Percentiles rank a stretch among this genome's conserved stretches.
These are phyloP conservation scores for Drosophila ficusphila DNA, from an alignment of 1,140 invertebrate species.

Conservation along the genomic window DNA sequence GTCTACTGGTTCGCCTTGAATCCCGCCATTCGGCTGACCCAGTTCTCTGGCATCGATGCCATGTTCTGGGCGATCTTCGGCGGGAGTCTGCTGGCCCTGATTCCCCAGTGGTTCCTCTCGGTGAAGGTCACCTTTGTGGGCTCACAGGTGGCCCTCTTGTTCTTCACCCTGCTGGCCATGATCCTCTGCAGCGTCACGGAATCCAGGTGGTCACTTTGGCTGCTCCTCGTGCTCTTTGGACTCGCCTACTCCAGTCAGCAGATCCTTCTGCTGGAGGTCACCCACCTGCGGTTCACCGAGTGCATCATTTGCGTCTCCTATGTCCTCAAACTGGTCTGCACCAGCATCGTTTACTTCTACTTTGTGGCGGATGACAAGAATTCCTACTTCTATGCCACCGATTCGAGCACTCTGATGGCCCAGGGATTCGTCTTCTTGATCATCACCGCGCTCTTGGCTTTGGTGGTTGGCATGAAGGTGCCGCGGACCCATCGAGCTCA, in stretches of 20 bases:
- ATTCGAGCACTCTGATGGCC: constrained; percentile 73
- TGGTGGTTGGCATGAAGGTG: constrained; percentile 78
- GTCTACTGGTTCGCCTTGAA: constrained; percentile 78
- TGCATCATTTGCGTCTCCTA: constrained; percentile 58
- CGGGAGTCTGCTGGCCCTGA: constrained; percentile 49
- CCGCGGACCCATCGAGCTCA: constrained; percentile 65
- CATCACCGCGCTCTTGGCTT: constrained; percentile 65
- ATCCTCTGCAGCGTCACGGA: constrained; percentile 63
- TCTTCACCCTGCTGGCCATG: constrained; percentile 65
- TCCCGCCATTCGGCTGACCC: constrained; percentile 50
- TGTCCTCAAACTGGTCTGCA: constrained; percentile 61
- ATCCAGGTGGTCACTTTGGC: constrained; percentile 64
- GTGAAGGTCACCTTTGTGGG: constrained; percentile 73
- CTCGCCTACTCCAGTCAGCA: constrained; percentile 69
- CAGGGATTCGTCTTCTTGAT: constrained; percentile 79
- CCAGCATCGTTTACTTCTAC: constrained; percentile 66
- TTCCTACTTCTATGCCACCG: constrained; percentile 74
- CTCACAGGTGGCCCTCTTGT: constrained; percentile 52
- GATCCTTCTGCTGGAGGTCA: constrained; percentile 68
- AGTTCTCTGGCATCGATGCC: constrained; percentile 50
- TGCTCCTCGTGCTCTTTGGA: constrained; percentile 70
- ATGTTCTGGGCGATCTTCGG: constrained; percentile 77
- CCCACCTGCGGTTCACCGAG: constrained; percentile 71
- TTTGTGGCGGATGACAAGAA: constrained; percentile 70
- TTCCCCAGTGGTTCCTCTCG: constrained; percentile 58